A percentile compares a stretch with the other conserved stretches of the same genome.
These are phyloP conservation scores for Melanostoma scalare DNA, from an alignment of 2,888 invertebrate species.

Conservation along the genomic window DNA sequence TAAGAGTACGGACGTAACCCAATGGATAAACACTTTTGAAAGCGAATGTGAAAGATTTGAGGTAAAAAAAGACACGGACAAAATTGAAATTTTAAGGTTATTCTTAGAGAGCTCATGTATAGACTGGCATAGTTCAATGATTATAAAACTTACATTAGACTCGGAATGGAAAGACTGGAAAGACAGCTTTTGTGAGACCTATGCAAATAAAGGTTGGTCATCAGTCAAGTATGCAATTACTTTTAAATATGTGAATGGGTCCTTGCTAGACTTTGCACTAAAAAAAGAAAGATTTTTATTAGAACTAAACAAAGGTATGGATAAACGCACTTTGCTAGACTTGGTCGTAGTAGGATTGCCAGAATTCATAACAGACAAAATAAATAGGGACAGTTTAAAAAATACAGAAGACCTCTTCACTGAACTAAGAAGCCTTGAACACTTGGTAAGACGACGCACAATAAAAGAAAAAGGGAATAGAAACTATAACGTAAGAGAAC, in stretches of 20 bases:
- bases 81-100: constrained; percentile 66
- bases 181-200: constrained; percentile 72
- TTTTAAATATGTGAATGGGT: constrained; percentile 72
- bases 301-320: constrained; percentile 15
- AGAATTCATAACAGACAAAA: constrained; percentile 51
- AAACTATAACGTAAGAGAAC: constrained; percentile 74
- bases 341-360: constrained; percentile 75
- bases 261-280: constrained; percentile 73
- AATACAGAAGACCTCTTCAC: too few species aligned
- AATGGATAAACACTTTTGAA: constrained; percentile 43
- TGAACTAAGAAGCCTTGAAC: constrained; percentile 60
- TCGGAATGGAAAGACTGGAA: constrained; percentile 63
- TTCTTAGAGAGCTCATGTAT: constrained; percentile 63
- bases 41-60: constrained; percentile 32
- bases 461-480: constrained; percentile 73
- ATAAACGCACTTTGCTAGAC: constrained; percentile 63
- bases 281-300: constrained; percentile 39
- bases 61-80: constrained; percentile 42
- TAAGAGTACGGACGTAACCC: constrained; percentile 21
- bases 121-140: constrained; percentile 68
- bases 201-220: constrained; percentile 74
- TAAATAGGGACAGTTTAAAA: constrained; percentile 70
- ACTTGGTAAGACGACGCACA: constrained; percentile 39
- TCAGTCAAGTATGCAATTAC: constrained; percentile 70
- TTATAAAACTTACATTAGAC: constrained; percentile 63